A percentile compares a stretch with the other conserved stretches of the same genome.
These are phyloP conservation scores for Operophtera brumata DNA, from an alignment of 2,888 invertebrate genomes.

Conservation along the genomic window DNA sequence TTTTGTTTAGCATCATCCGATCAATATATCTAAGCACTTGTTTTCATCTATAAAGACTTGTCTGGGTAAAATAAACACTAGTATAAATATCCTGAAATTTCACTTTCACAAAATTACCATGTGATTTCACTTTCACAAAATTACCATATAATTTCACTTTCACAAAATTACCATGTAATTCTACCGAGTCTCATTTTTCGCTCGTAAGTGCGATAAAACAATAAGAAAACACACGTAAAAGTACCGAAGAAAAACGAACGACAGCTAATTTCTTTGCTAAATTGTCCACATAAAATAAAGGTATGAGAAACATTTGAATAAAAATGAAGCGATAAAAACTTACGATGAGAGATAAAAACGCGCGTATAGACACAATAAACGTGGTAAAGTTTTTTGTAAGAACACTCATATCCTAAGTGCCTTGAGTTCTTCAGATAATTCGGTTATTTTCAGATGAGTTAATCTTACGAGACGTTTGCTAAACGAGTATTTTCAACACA, in stretches of 20 bases:
- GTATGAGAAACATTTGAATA: constrained; percentile 36
- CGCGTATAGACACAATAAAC: constrained; percentile 38
- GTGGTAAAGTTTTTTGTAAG: constrained; percentile 32
- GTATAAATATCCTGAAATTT: constrained; percentile 12
- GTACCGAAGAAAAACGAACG: constrained; percentile 22
- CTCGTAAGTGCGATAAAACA: constrained; percentile 9
- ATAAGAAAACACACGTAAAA: constrained; percentile 21
- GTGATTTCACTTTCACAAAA: constrained; percentile 19
- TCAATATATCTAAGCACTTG: background rate
- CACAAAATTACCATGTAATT: constrained; percentile 13
- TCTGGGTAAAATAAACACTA: background rate
- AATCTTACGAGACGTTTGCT: background rate
- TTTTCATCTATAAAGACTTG: background rate
- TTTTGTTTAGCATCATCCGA: background rate
- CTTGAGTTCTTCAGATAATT: background rate
- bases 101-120: constrained; percentile 17
- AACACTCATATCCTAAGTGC: background rate
- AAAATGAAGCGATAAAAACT: constrained; percentile 44
- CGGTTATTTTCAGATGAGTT: background rate
- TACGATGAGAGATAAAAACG: constrained; percentile 42
- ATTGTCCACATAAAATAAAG: constrained; percentile 27
- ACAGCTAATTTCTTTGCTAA: constrained; percentile 28
- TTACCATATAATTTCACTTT: constrained; percentile 18
- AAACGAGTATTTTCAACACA: background rate
- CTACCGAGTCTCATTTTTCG: constrained; percentile 10